Evolutionary conservation across 2,113 vertebrate species (phyloP), one percentile per base, ranked within the genome.

Genomic region (Corythornis vintsioides): DNA sequence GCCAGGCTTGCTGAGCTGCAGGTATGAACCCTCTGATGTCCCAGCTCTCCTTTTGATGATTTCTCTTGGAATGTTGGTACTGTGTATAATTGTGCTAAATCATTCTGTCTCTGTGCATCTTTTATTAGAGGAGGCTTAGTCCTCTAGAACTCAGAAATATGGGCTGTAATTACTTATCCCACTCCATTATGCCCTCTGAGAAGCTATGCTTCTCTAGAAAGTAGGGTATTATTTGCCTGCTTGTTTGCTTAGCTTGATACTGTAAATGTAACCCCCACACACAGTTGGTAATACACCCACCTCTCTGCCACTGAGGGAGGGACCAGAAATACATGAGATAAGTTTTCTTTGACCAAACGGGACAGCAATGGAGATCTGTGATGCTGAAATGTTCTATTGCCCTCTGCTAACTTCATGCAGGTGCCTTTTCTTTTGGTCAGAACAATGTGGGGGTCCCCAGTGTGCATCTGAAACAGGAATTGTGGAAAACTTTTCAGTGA

Each of bases 51-150:
- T 82, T 35, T 90, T 77, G n/a, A 90, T 71, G 91, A 76, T 84
- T 88, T 85, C 83, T 81, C 66, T 91, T 79, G 53, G 52, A 33
- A 83, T 83, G 53, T 77, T 83, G 33, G 31, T 56, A 88, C 35
- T 66, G 38, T 22, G 67, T 50, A 50, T 73, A 93, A 92, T 89
- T 88, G 72, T 73, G 50, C 40, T 90, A 89, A 94, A 96, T 93
- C 20, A 71, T 73, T 91, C 80, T 81, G 76, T 84, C 43, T 83
- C 43, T 22, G 15, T 38, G 53, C 15, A 75, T 60, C 66, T 82
- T 90, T 86, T 80, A 75, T 56, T n/a, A 83, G 20, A 59, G 55
- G 38, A 85, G 15, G 66, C 47, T 88, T 48, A 86, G 64, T 81
- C 40, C 82, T 91, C 15, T 11, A 72, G 50, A 90, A 76, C 48